Evolutionary conservation across 2,888 invertebrate genomes (phyloP).

Genomic region (Psococerastis gibbosa): DNA sequence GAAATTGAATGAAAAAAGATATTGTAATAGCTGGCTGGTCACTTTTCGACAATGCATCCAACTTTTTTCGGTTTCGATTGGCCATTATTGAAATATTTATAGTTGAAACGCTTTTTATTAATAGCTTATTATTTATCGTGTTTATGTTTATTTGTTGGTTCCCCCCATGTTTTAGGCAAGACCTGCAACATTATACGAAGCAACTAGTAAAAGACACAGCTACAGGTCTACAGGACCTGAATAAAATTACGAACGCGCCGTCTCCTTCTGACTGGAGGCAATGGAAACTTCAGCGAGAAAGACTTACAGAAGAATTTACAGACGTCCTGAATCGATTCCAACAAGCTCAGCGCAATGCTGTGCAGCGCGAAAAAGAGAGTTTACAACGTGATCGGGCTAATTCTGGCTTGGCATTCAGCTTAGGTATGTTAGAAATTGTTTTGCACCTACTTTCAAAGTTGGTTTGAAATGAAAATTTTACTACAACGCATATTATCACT

Average conservation of each 20-base stretch:
- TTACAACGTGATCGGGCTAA: slow-evolving; percentile 55
- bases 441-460: too few relatives aligned
- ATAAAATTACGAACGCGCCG: slow-evolving; percentile 36
- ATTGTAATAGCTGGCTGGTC: too few relatives aligned
- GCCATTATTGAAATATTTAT: too few relatives aligned
- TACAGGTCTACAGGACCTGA: slow-evolving; percentile 62
- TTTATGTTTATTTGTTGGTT: slow-evolving; percentile 10
- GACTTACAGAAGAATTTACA: slow-evolving; percentile 83
- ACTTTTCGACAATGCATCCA: too few relatives aligned
- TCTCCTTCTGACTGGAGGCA: slow-evolving; percentile 47
- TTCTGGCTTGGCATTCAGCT: slow-evolving; percentile 2
- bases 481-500: too few relatives aligned
- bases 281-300: slow-evolving; percentile 70
- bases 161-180: slow-evolving; percentile 43
- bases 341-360: slow-evolving; percentile 67
- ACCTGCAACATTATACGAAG: slow-evolving; percentile 89
- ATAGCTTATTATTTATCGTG: slow-evolving; percentile 8
- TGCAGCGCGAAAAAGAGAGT: slow-evolving; percentile 79
- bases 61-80: background rate
- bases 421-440: too few relatives aligned
- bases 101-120: too few relatives aligned
- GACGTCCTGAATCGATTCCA: slow-evolving; percentile 74
- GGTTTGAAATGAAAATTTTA: too few relatives aligned
- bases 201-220: slow-evolving; percentile 87
- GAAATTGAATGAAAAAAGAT: too few relatives aligned